Base-by-base conservation (phyloP, 2,888 invertebrate species). In the Trichogramma dendrolimi region DNA sequence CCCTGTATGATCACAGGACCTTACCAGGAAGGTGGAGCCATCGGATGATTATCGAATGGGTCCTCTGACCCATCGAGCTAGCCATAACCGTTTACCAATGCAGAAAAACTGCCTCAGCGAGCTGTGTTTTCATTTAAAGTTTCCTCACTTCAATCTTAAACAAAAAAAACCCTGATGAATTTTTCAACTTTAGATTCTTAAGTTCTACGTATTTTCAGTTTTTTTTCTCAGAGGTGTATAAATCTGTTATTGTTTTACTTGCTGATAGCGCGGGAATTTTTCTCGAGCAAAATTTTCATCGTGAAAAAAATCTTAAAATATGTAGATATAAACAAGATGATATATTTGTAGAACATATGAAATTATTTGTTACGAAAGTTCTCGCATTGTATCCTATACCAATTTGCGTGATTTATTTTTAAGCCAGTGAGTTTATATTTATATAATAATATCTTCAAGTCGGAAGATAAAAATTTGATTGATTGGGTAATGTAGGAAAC, bases 1-100 rank as follows among this genome's bases (percentile, higher is more conserved):
- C 89, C 90, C 52, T 92, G 92, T 82, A 88, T 90, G 79, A 90
- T 91, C 72, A 91, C 92, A 67, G 92, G 92, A 68, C 90, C 91
- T 64, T 92, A 91, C 81, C 90, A 90, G 79, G 89, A 90, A 76
- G 83, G 83, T 70, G 77, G 78, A 42, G 77, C 79, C 60, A 78
- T 75, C 53, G 78, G 79, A 75, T 78, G 76, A 78, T 71, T 70
- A 60, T 63, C 61, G 65, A 53, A 7, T 62, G 65, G 60, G 47
- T 39, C 58, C 10, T 53, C 60, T 67, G 55, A 53, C 39, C 70
- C 69, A 65, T 68, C 68, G 59, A 69, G 66, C 69, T 70, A 66
- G 65, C 68, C 64, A 70, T 71, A 71, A 72, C 65, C 43, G 8
- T 11, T 53, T 55, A 14, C 27, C 48, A 14, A 6, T 14, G 47